Base-by-base conservation (phyloP, 2,797 vertebrate genomes). In the Spatula clypeata region DNA sequence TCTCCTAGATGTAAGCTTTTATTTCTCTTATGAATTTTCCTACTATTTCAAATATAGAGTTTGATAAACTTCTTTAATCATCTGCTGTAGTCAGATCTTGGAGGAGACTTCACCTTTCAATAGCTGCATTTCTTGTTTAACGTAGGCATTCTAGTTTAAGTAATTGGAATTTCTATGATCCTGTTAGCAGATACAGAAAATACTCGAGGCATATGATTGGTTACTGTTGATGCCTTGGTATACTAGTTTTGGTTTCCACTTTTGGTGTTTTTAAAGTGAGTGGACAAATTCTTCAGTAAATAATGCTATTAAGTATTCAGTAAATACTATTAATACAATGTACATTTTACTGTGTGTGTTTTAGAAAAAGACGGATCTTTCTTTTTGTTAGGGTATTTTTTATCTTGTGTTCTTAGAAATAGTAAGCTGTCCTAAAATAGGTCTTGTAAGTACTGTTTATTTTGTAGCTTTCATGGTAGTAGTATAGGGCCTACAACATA, bases 61-160 rank as follows among this genome's bases (percentile, higher is more conserved):
- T 91, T 80, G 49, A 83, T 69, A 86, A 86, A 86, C 13, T 70
- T 88, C 51, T 88, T 72, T 47, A 82, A 88, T 69, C 8, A 42
- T 73, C 38, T 85, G 13, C 42, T 92, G 16, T 7, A 76, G 65
- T 34, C 7, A 60, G 62, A 62, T 69, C 17, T 58, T 65, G 26
- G 49, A 51, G 65, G 55, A 83, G 19, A 13, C 15, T 60, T 89
- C 8, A 13, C 7, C 2, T 70, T 76, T 3, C 2, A 60, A 13
- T 11, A 66, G 55, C 32, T 79, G 26, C 3, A 4, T 32, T 75
- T 66, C 42, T 54, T 58, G 6, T 67, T 75, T 65, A 57, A 65
- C 10, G 15, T 2, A 24, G 9, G 4, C 29, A 34, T 53, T 82
- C 76, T 51, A 40, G 7, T 14, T 54, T 5, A 60, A 72, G 32